Evolutionary conservation across 1,140 invertebrate species (phyloP), one percentile per base, ranked within the genome.

Genomic region (Zophobas morio): DNA sequence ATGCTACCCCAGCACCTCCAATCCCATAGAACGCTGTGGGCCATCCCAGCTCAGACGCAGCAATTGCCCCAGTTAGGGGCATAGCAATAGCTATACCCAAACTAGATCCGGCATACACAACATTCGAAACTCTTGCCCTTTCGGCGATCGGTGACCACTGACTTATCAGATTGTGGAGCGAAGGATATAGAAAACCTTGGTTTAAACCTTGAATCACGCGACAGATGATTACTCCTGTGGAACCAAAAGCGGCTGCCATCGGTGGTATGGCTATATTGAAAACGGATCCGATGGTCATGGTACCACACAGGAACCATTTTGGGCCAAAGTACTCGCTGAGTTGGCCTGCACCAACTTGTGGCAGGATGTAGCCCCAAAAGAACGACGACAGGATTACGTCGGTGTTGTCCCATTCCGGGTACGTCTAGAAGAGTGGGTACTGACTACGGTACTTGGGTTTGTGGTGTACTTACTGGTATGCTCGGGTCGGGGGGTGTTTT

Each of bases 21-120:
- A 95, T 93, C 0, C 92, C 82, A 81, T 96, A 96, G 84, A 95
- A 96, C 1, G 94, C 91, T n/a, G 90, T 88, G 0, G 93, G 93
- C 95, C 95, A 96, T 0, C 94, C 95, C 1, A 89, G 77, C 33
- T 20, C 56, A 0, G 92, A 92, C 1, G 87, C 88, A 0, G 93
- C 90, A 1, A 96, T 83, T 1, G 88, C 76, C 0, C 94, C 95
- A 42, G 91, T 91, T 40, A 93, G 84, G 0, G 92, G 91, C 85
- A 95, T 89, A 8, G 92, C 89, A 0, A 95, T 84, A 0, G 96
- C 90, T 2, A 91, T 91, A 3, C 94, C 94, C 53, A 94, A 90
- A 81, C 92, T 90, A 0, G 89, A 87, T 0, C 93, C 93, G 71
- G 71, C 70, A 40, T 63, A 56, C 33, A 74, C 54, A n/a, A 57